phyloP scores from a whole-genome alignment of 2,113 vertebrate genomes.

The Orthochromis malagaraziensis region DNA sequence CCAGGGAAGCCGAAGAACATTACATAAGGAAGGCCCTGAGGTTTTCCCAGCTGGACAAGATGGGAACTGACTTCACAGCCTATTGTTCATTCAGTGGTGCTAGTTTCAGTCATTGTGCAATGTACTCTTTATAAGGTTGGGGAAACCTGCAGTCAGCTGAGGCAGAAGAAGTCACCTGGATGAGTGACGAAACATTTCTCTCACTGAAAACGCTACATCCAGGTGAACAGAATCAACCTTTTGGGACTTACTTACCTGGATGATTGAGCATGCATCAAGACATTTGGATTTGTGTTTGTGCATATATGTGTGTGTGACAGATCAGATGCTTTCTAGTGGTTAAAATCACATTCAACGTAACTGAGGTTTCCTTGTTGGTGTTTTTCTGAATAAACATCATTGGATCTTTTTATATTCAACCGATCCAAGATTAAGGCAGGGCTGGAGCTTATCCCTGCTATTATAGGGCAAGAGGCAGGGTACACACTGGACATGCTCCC shows the following conservation, averaged over 20 bases:
- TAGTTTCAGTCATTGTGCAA: not conserved
- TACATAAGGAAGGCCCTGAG: not conserved
- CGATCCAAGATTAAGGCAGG: not conserved
- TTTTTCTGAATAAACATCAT: not conserved
- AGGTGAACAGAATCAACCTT: not conserved
- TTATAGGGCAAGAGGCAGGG: not conserved
- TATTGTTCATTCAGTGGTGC: not conserved
- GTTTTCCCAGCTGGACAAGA: not conserved
- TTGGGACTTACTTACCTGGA: not conserved
- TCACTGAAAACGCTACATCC: fast-evolving
- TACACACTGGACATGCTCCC: not conserved
- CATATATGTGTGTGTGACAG: not conserved
- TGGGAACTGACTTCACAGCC: not conserved
- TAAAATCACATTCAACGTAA: not conserved
- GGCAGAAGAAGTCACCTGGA: not conserved
- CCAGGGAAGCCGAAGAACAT: not conserved
- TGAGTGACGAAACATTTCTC: not conserved
- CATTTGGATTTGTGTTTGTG: not conserved
- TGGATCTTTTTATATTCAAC: not conserved
- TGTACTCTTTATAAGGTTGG: not conserved
- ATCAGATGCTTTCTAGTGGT: not conserved
- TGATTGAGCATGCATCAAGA: not conserved
- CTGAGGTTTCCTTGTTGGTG: not conserved
- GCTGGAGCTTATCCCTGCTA: not conserved
- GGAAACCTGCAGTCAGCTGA: not conserved